phyloP scores from a whole-genome alignment of 2,113 vertebrate species.

The Castor canadensis region DNA sequence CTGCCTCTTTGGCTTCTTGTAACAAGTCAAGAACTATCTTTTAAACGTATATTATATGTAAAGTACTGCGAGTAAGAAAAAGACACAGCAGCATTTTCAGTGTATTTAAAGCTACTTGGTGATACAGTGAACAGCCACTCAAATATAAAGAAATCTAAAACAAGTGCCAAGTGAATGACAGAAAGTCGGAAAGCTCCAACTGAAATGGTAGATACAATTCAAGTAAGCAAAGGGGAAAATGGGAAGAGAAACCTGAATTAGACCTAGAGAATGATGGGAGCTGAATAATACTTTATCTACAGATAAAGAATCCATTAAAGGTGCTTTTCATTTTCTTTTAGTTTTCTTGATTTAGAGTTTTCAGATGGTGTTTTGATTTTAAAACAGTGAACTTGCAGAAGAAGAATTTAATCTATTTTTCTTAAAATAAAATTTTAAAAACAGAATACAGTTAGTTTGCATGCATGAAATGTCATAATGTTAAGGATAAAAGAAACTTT shows the following conservation, averaged over 20 bases:
- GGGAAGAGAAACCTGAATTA: background rate
- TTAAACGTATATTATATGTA: fast-evolving
- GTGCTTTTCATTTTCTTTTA: background rate
- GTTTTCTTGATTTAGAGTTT: background rate
- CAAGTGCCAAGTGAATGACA: conserved; percentile 9
- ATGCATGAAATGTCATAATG: background rate
- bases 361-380: background rate
- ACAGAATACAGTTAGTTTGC: background rate
- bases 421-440: background rate
- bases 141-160: background rate
- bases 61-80: background rate
- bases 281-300: background rate
- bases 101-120: background rate
- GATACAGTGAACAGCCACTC: background rate
- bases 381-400: background rate
- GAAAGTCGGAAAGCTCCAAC: background rate
- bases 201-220: background rate
- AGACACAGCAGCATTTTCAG: fast-evolving
- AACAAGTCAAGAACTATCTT: background rate
- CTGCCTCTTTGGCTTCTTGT: background rate
- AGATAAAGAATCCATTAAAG: background rate
- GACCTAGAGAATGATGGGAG: background rate
- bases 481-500: conserved; percentile 8
- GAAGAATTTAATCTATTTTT: background rate
- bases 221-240: background rate